Evolutionary conservation across 2,888 invertebrate genomes (phyloP).

Genomic region (Callimorpha dominula): DNA sequence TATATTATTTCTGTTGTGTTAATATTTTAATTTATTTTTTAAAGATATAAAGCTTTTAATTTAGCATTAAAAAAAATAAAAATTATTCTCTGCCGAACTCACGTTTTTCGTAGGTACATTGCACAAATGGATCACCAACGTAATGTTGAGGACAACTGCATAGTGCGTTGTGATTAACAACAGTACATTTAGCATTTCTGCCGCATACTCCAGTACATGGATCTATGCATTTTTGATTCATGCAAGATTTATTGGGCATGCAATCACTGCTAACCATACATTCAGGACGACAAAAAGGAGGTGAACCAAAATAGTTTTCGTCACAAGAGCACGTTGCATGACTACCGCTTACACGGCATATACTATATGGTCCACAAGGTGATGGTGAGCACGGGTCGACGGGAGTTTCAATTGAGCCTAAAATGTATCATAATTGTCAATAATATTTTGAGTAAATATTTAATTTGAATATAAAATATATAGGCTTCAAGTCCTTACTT

Average conservation of each 20-base stretch:
- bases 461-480: background rate
- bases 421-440: slow-evolving; percentile 48
- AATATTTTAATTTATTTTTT: background rate
- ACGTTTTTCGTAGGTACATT: slow-evolving; percentile 90
- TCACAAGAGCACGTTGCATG: slow-evolving; percentile 94
- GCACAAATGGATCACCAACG: slow-evolving; percentile 93
- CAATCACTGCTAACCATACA: slow-evolving; percentile 95
- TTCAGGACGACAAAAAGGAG: slow-evolving; percentile 92
- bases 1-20: background rate
- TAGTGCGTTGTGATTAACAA: slow-evolving; percentile 94
- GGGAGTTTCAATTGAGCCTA: slow-evolving; percentile 73
- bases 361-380: slow-evolving; percentile 93
- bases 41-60: background rate
- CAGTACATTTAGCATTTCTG: slow-evolving; percentile 92
- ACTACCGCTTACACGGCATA: slow-evolving; percentile 90
- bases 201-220: slow-evolving; percentile 95
- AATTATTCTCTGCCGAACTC: slow-evolving; percentile 68
- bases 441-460: slow-evolving; percentile 11
- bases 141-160: slow-evolving; percentile 93
- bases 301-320: slow-evolving; percentile 92
- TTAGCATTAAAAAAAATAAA: background rate
- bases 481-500: slow-evolving; percentile 61
- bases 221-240: slow-evolving; percentile 92
- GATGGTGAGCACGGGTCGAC: slow-evolving; percentile 87
- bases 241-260: slow-evolving; percentile 92